Conservation (phyloP, 2,888 invertebrate genomes). For the Quadriops clusia region DNA sequence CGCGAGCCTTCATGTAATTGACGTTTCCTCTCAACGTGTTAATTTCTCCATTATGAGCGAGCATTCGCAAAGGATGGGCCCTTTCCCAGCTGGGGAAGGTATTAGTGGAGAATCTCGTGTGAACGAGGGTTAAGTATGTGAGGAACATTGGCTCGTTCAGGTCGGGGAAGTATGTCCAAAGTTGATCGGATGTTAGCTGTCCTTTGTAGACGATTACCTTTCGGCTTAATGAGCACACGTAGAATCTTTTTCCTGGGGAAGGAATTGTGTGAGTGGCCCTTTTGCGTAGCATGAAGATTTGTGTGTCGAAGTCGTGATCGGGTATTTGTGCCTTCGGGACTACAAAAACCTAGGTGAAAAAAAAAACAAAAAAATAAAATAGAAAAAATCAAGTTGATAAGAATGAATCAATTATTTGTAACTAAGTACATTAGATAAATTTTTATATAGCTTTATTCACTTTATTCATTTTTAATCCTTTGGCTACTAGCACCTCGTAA, state of each 20-base stretch:
- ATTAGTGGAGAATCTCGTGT: slow-evolving; percentile 97
- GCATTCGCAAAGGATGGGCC: slow-evolving; percentile 85
- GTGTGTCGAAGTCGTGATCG: slow-evolving; percentile 30
- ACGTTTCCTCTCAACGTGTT: slow-evolving; percentile 97
- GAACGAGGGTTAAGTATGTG: slow-evolving; percentile 91
- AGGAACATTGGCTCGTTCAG: slow-evolving; percentile 66
- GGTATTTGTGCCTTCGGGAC: slow-evolving; percentile 18
- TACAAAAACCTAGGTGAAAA: slow-evolving; percentile 48
- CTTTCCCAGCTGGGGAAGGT: slow-evolving; percentile 99
- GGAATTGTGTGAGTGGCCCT: slow-evolving; percentile 81
- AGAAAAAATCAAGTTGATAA: slow-evolving; percentile 3
- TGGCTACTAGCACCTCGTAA: too few relatives aligned
- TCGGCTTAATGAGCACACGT: slow-evolving; percentile 89
- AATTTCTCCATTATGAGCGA: slow-evolving; percentile 99
- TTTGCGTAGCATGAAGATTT: slow-evolving; percentile 76
- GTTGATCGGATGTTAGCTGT: slow-evolving; percentile 87
- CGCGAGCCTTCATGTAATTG: slow-evolving; percentile 96
- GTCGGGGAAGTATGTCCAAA: slow-evolving; percentile 69
- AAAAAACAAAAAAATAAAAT: slow-evolving; percentile 4
- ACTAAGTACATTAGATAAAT: neutral
- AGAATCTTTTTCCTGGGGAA: slow-evolving; percentile 79
- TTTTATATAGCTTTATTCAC: too few relatives aligned
- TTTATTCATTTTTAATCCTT: neutral
- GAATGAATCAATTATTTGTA: slow-evolving; percentile 2
- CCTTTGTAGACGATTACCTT: slow-evolving; percentile 95